These are phyloP conservation scores for Amphiprion clarkii DNA, from an alignment of 2,797 vertebrate genomes.

Conservation along the genomic window DNA sequence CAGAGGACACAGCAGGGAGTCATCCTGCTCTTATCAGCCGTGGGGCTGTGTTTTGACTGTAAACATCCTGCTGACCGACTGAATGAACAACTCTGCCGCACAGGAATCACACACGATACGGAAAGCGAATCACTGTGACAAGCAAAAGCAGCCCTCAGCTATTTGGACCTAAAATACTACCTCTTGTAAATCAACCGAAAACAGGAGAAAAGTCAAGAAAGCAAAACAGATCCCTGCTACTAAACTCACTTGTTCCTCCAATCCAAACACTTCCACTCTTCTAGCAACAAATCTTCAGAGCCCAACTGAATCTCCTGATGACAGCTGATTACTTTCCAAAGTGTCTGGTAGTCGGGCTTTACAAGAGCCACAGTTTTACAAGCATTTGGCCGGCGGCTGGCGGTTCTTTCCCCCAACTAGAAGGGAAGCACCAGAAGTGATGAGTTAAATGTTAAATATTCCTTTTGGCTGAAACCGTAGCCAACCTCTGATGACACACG, in stretches of 20 bases:
- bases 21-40: constrained; percentile 67
- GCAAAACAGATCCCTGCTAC: constrained; percentile 27
- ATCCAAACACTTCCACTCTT: constrained; percentile 45
- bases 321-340: constrained; percentile 63
- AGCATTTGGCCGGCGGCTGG: constrained; percentile 52
- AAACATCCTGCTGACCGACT: constrained; percentile 74
- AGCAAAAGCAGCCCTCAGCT: constrained; percentile 14
- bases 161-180: neutral
- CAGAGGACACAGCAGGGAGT: constrained; percentile 56
- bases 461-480: constrained; percentile 50
- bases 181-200: constrained; percentile 5
- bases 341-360: constrained; percentile 52
- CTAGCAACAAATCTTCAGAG: constrained; percentile 40
- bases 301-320: constrained; percentile 40
- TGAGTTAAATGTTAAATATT: constrained; percentile 67
- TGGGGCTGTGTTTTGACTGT: constrained; percentile 70
- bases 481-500: constrained; percentile 64
- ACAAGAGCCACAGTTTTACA: constrained; percentile 60
- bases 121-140: constrained; percentile 20
- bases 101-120: constrained; percentile 31
- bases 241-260: constrained; percentile 24
- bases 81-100: constrained; percentile 39
- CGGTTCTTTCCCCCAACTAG: constrained; percentile 42
- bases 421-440: constrained; percentile 46
- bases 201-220: constrained; percentile 4